Percentiles rank a stretch among this genome's conserved stretches.
Evolutionary conservation across 2,888 invertebrate species (phyloP).

Genomic region (Pristionchus arcanus): DNA sequence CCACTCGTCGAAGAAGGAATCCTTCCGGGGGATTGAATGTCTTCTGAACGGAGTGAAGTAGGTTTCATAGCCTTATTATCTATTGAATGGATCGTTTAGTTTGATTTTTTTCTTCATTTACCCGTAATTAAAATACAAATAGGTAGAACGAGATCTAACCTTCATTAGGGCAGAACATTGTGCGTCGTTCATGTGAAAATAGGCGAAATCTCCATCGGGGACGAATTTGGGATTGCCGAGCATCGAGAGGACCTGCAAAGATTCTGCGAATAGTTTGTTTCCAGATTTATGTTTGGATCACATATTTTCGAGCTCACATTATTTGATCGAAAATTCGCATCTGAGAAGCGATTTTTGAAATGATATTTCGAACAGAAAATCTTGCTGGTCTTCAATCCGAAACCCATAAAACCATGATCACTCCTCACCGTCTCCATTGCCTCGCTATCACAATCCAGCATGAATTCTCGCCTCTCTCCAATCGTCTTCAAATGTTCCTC

Average conservation of each 20-base stretch:
- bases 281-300: too few species aligned
- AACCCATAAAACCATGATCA: too few species aligned
- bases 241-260: slow-evolving; percentile 4
- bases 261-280: neutral
- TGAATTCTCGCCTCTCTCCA: slow-evolving; percentile 10
- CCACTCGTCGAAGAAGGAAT: neutral
- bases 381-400: too few species aligned
- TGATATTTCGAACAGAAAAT: neutral
- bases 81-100: too few species aligned
- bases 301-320: too few species aligned
- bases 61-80: neutral
- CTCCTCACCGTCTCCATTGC: slow-evolving; percentile 13
- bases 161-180: slow-evolving; percentile 16
- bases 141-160: neutral
- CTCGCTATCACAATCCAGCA: slow-evolving; percentile 18
- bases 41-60: neutral
- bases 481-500: slow-evolving; percentile 13
- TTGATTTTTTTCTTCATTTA: too few species aligned
- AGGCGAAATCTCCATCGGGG: slow-evolving; percentile 42
- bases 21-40: neutral
- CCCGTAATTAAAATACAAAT: too few species aligned
- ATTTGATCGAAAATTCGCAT: too few species aligned
- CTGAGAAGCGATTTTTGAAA: neutral
- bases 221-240: slow-evolving; percentile 38
- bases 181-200: slow-evolving; percentile 39